Evolutionary conservation across 2,113 vertebrate genomes (phyloP), one percentile per base, ranked within the genome.

Genomic region (Microcebus lehilahytsara): DNA sequence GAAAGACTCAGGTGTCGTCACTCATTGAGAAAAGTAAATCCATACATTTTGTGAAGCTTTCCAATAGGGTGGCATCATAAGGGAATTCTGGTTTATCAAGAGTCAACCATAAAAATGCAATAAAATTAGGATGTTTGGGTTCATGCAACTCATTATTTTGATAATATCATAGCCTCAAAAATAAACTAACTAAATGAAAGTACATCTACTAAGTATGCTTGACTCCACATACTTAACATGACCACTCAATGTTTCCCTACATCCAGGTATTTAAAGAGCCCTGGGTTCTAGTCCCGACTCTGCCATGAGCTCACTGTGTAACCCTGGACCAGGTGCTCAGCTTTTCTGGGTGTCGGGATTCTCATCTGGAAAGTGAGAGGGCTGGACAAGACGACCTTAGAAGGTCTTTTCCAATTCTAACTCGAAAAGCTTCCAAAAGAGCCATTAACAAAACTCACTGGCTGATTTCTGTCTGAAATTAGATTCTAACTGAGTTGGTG

Each of bases 381-480:
- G 51, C 42, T 60, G 53, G 46, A 71, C 23, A n/a, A 6, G 3
- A 86, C 3, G 79, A 64, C 84, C 62, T 91, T 77, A 56, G 27
- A 42, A 46, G 30, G 30, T 46, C 58, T 92, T 53, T 79, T 85
- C 40, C 67, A 81, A 30, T 32, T 74, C 56, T 79, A n/a, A 78
- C 62, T 91, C 93, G 27, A 67, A 85, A 94, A 74, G 81, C 71
- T 62, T 93, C 85, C 67, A 56, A 42, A 95, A 92, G 46, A 64
- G 30, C 62, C 89, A 87, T 90, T 77, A 87, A 75, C 62, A 93
- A 71, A 80, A 79, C 72, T 32, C 37, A 49, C 80, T 40, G 42
- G 69, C 90, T 85, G 91, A 37, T 80, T 85, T 96, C 87, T 84
- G 10, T 20, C 58, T 80, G 72, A 87, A 97, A 91, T 77, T 37